These are phyloP conservation scores for Eupeodes luniger DNA, from an alignment of 2,888 invertebrate species.

Conservation along the genomic window DNA sequence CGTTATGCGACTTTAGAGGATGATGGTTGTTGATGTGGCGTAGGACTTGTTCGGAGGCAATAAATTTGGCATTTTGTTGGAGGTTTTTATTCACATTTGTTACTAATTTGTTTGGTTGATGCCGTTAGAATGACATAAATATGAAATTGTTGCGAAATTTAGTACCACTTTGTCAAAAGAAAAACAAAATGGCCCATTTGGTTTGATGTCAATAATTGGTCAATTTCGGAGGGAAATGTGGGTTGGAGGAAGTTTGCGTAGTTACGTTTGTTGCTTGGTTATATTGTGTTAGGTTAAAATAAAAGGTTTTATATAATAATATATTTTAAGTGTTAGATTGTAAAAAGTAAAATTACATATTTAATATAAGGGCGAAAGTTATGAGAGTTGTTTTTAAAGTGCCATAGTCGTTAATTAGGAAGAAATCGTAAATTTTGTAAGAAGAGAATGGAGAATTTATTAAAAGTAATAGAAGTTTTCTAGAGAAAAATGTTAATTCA, in stretches of 20 bases:
- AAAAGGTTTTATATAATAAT: neutral
- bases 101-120: constrained; percentile 72
- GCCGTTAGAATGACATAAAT: constrained; percentile 70
- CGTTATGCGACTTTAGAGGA: neutral
- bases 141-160: constrained; percentile 67
- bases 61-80: constrained; percentile 70
- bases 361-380: neutral
- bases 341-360: constrained; percentile 1
- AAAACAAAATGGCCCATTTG: constrained; percentile 15
- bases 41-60: constrained; percentile 53
- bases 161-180: constrained; percentile 55
- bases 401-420: neutral
- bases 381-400: constrained; percentile 16
- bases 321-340: constrained; percentile 13
- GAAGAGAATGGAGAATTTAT: neutral
- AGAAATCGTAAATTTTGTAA: neutral
- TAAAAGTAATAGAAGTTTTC: neutral
- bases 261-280: neutral
- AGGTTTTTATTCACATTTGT: constrained; percentile 69
- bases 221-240: constrained; percentile 40
- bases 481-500: neutral
- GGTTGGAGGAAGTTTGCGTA: constrained; percentile 9
- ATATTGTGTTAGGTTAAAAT: neutral
- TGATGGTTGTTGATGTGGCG: neutral
- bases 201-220: constrained; percentile 70